A percentile compares a stretch with the other conserved stretches of the same genome.
Evolutionary conservation across 2,113 vertebrate species (phyloP).

Genomic region (Planiliza haematocheilus): DNA sequence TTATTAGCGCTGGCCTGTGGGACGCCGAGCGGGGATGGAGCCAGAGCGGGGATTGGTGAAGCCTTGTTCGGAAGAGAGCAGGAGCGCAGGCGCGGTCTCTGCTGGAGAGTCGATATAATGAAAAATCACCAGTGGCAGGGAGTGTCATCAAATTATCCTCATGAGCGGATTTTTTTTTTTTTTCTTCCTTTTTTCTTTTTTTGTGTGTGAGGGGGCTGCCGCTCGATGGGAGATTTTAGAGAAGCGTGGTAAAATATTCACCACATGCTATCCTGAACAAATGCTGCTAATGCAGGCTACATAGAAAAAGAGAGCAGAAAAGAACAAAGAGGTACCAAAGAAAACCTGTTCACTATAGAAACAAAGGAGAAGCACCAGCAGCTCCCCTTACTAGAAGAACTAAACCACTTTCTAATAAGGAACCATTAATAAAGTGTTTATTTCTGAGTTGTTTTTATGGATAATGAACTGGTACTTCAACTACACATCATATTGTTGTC

Average conservation of each 20-base stretch:
- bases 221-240: conserved; percentile 2
- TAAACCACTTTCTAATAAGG: conserved; percentile 11
- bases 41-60: conserved; percentile 78
- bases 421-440: neutral
- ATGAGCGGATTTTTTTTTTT: conserved; percentile 1
- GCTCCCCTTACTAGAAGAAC: conserved; percentile 21
- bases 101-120: conserved; percentile 73
- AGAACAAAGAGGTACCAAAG: neutral
- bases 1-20: conserved; percentile 76
- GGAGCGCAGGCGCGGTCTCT: conserved; percentile 83
- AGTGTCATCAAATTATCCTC: conserved; percentile 83
- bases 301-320: neutral
- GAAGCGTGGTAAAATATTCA: conserved; percentile 6
- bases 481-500: neutral
- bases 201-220: neutral
- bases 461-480: conserved; percentile 1
- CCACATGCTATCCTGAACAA: conserved; percentile 1
- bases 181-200: neutral
- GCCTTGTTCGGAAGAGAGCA: conserved; percentile 72
- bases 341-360: neutral
- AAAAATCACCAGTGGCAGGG: conserved; percentile 77
- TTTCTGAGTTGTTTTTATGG: conserved; percentile 14
- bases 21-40: conserved; percentile 79
- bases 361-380: conserved; percentile 15
- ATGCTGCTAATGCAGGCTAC: neutral